Percentiles rank a stretch among this genome's conserved stretches.
phyloP scores from a whole-genome alignment of 2,797 vertebrate genomes.

The Argyrosomus regius region DNA sequence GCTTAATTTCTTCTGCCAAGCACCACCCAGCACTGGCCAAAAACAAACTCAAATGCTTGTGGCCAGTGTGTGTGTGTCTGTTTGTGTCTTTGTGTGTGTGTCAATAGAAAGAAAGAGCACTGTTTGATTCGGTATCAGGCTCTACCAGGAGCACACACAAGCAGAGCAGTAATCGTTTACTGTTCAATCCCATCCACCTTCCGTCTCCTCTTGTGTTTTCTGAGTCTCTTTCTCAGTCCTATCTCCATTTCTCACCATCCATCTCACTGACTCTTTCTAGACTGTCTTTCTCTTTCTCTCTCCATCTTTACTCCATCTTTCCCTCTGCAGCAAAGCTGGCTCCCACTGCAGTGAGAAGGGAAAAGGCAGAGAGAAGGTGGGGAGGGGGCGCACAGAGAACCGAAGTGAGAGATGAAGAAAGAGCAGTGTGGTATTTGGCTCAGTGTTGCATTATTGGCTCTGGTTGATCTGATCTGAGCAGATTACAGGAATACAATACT shows the following conservation, averaged over 20 bases:
- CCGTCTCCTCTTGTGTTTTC: conserved; percentile 61
- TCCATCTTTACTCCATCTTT: conserved; percentile 68
- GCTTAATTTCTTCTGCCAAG: conserved; percentile 84
- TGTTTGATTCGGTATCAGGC: conserved; percentile 78
- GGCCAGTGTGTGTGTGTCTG: conserved; percentile 64
- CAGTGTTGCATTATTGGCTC: conserved; percentile 84
- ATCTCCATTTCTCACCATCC: conserved; percentile 69
- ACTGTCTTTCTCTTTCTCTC: conserved; percentile 46
- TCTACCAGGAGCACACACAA: conserved; percentile 74
- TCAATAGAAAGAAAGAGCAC: conserved; percentile 73
- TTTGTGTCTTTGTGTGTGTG: conserved; percentile 52
- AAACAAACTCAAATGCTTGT: conserved; percentile 81
- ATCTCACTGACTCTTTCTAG: conserved; percentile 68
- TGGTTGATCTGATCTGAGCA: conserved; percentile 85
- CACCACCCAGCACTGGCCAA: conserved; percentile 79
- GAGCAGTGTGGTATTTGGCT: conserved; percentile 83
- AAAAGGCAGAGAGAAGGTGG: conserved; percentile 54
- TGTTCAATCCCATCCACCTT: conserved; percentile 68
- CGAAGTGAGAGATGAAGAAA: conserved; percentile 75
- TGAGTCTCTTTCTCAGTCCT: conserved; percentile 57
- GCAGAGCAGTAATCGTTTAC: conserved; percentile 71
- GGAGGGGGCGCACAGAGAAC: conserved; percentile 34
- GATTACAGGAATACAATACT: conserved; percentile 86
- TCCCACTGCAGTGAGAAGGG: conserved; percentile 76
- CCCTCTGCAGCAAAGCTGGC: conserved; percentile 75